Base-by-base conservation (phyloP, 2,797 vertebrate genomes). In the Sebastes kiyomatsui region DNA sequence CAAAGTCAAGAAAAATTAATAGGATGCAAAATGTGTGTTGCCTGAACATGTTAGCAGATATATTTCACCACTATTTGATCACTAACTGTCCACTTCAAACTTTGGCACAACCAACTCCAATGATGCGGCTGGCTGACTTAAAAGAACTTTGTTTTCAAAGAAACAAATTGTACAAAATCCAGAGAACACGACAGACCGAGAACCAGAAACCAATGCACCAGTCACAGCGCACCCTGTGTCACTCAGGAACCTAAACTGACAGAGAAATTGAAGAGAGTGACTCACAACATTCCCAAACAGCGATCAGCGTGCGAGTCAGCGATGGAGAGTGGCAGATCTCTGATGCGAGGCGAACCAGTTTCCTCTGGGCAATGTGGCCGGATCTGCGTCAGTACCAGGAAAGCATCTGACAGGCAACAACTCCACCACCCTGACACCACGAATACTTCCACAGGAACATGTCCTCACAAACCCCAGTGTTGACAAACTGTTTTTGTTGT, bases 261-360 rank as follows among this genome's bases (percentile, higher is more conserved):
- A 78, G 79, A 83, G 86, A 70, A 93, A 81, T 56, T 33, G 86
- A 89, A 86, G 72, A 90, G 93, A 92, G 76, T 67, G 75, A 79
- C 77, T 56, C 60, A 76, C 75, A 79, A 83, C 85, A 66, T 89
- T 92, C 84, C 85, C 89, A 83, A 90, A 92, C 92, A 93, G 79
- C 59, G 42, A 84, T 89, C 86, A 87, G 80, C 30, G 67, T 65
- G 56, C 60, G 32, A 70, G 75, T 73, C 80, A 55, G 86, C 82
- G 27, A 94, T 83, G 79, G 81, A 88, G 91, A 93, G 90, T 93
- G 94, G 90, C 92, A 93, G 91, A 87, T 91, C 90, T 94, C 86
- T 90, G 91, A 94, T 90, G 89, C 79, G 87, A 88, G 88, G 80
- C 23, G 84, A 93, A 87, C 71, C 85, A 56, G 81, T 90, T 90